Conservation (phyloP, 2,888 invertebrate species). For the Hemicrepidius hirtus region DNA sequence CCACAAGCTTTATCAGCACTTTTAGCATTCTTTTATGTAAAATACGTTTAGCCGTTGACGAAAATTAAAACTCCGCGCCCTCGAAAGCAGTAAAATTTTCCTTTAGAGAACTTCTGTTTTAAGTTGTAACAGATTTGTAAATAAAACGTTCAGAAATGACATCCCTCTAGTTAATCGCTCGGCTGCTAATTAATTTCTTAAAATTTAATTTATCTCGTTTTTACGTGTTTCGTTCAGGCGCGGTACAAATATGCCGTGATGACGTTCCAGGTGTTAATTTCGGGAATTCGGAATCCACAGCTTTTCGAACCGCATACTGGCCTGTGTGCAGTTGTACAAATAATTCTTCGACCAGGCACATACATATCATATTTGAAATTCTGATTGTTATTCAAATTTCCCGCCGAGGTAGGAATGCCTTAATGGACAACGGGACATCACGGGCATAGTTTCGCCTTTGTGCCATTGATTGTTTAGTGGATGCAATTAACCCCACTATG, state of each 20-base stretch:
- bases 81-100: background rate
- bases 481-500: slow-evolving; percentile 38
- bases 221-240: slow-evolving; percentile 2
- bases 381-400: slow-evolving; percentile 46
- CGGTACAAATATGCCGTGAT: slow-evolving; percentile 8
- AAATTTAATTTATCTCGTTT: slow-evolving; percentile 26
- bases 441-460: slow-evolving; percentile 31
- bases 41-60: slow-evolving; percentile 16
- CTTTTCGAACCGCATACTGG: slow-evolving; percentile 32
- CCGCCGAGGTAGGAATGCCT: slow-evolving; percentile 42
- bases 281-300: slow-evolving; percentile 36
- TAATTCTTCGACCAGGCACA: slow-evolving; percentile 35
- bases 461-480: slow-evolving; percentile 38
- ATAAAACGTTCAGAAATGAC: slow-evolving; percentile 19
- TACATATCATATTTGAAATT: slow-evolving; percentile 41
- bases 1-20: slow-evolving; percentile 29
- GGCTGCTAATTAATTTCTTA: slow-evolving; percentile 29
- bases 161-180: slow-evolving; percentile 15
- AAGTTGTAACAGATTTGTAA: slow-evolving; percentile 26
- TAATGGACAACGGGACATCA: slow-evolving; percentile 35
- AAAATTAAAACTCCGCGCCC: slow-evolving; percentile 33
- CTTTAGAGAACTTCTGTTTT: slow-evolving; percentile 3
- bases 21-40: slow-evolving; percentile 19
- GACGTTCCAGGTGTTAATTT: slow-evolving; percentile 30
- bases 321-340: slow-evolving; percentile 34